Base-by-base conservation (phyloP, 2,797 vertebrate genomes). In the Hipposideros larvatus region DNA sequence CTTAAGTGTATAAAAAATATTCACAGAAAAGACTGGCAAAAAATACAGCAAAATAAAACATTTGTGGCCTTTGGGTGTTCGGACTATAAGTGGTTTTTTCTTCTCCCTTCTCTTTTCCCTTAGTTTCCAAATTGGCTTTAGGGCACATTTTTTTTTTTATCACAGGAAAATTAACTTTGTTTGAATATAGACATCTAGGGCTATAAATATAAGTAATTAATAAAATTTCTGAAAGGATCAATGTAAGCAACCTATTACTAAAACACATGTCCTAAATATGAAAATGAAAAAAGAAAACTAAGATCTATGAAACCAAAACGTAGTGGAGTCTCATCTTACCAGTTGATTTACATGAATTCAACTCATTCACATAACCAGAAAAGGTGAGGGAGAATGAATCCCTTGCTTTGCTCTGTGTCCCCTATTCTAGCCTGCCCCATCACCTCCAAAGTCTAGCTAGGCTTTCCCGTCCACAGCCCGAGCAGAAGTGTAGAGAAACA, bases 81-180 rank as follows among this genome's bases (percentile, higher is more conserved):
- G 37, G 14, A 51, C 16, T 18, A 5, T n/a, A 31, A 55, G 3
- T 21, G 26, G 15, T 14, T 31, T 92, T 85, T 91, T 59, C 53
- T 84, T 83, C 9, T 86, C 37, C 77, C 24, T 79, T 71, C 46
- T 65, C 41, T 68, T 41, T 48, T 15, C 41, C 46, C 59, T 75
- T 75, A 51, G 91, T 75, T 80, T 85, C 75, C 71, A 82, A 87
- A 59, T 75, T 87, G 86, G 37, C 55, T 84, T 88, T 73, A 73
- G 10, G 51, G 19, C 19, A 90, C 37, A 28, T 74, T 15, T 61
- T 26, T 84, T 31, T 65, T 93, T 68, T 93, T 85, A 84, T 74
- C 48, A 74, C 6, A 71, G 43, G 53, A 90, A 87, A 79, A 57
- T 11, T 59, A 74, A 53, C 71, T 79, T 85, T 22, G 31, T 53